Evolutionary conservation across 1,140 invertebrate genomes (phyloP).

Genomic region (Aleiodes sp.): DNA sequence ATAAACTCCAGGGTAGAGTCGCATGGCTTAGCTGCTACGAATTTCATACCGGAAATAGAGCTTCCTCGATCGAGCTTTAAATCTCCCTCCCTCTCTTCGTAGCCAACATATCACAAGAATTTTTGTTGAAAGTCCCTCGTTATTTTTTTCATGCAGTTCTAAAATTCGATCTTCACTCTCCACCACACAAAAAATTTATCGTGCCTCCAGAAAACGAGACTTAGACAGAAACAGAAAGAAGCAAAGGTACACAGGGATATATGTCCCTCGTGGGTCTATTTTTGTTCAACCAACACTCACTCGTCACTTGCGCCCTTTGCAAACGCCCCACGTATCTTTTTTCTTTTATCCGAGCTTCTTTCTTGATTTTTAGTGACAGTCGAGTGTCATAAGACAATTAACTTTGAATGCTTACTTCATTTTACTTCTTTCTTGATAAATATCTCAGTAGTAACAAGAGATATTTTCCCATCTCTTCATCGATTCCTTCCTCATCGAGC

Average conservation of each 20-base stretch:
- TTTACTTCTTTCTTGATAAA: no score
- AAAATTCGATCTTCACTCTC: not conserved
- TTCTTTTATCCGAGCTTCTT: not conserved
- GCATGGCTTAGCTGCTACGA: slow-evolving; percentile 27
- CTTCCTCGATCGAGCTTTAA: slow-evolving; percentile 40
- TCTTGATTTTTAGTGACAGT: not conserved
- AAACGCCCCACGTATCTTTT: not conserved
- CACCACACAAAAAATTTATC: not conserved
- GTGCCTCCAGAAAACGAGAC: not conserved
- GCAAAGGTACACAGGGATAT: slow-evolving; percentile 5
- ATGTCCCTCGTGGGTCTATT: not conserved
- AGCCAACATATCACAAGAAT: not conserved
- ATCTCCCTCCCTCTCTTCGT: slow-evolving; percentile 19
- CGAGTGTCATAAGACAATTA: not conserved
- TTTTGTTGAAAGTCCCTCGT: not conserved
- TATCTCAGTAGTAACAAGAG: no score
- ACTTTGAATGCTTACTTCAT: no score
- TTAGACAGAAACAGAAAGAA: not conserved
- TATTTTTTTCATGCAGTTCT: not conserved
- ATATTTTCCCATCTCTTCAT: no score
- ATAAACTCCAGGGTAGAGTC: slow-evolving; percentile 4
- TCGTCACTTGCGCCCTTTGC: slow-evolving; percentile 21
- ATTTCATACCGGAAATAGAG: slow-evolving; percentile 49
- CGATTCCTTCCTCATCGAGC: no score
- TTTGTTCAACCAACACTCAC: slow-evolving; percentile 17